Base-by-base conservation (phyloP, 2,888 invertebrate species). In the Chalcis sispes region DNA sequence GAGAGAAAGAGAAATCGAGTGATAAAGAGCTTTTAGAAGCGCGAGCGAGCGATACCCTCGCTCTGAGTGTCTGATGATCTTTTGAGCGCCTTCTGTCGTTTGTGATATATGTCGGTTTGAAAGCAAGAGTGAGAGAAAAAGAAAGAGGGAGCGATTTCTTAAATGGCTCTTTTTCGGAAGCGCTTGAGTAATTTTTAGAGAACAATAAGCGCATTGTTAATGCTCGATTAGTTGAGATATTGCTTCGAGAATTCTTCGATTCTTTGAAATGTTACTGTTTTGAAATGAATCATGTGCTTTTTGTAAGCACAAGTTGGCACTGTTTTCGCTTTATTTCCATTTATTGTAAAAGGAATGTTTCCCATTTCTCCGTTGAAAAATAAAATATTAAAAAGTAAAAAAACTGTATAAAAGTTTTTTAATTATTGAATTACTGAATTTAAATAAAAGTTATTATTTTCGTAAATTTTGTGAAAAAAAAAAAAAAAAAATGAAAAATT, bases 1-100 rank as follows among this genome's bases (percentile, higher is more conserved):
- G n/a, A n/a, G n/a, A 42, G 42, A 29, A 23, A 52, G 23, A 52
- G 23, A 5, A 5, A 20, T 29, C 25, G 23, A 62, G 15, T 15
- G 62, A 42, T 61, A 61, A 62, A 10, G 46, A 7, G 59, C 8
- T 4, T 61, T 8, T 27, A 23, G 0, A n/a, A 4, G n/a, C 4
- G 8, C 15, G n/a, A 18, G n/a, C 15, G n/a, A 10, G 62, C 54
- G 27, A 27, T 42, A 62, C n/a, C 23, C 46, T 62, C 54, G 25
- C 23, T n/a, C n/a, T 18, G 15, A 15, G 18, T 7, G 5, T 62
- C 46, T 27, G 46, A 62, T 62, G 46, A 46, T 46, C 46, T 62
- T 62, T 62, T 27, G 46, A 62, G 46, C 20, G 59, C 13, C 25
- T n/a, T n/a, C n/a, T n/a, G n/a, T n/a, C n/a, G n/a, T n/a, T n/a